Percentiles rank a stretch among this genome's conserved stretches.
phyloP scores from a whole-genome alignment of 2,888 invertebrate genomes.

The Sepioteuthis lessoniana region DNA sequence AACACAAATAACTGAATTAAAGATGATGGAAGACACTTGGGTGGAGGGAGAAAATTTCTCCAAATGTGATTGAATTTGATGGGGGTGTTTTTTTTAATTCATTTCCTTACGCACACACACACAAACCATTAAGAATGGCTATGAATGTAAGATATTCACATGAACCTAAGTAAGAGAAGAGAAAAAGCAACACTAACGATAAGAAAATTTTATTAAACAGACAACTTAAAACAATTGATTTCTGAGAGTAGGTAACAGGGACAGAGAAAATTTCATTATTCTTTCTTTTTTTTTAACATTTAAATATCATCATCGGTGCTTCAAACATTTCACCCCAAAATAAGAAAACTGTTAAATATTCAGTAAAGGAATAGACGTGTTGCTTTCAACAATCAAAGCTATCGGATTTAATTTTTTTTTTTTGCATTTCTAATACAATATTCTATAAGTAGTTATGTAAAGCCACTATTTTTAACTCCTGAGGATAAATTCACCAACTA shows the following conservation, averaged over 20 bases:
- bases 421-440: too few species aligned
- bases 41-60: not conserved
- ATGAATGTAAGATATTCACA: not conserved
- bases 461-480: too few species aligned
- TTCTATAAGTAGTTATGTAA: too few species aligned
- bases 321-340: too few species aligned
- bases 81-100: not conserved
- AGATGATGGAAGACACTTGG: not conserved
- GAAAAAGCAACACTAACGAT: not conserved
- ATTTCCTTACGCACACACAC: not conserved
- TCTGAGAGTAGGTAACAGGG: not conserved
- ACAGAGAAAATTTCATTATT: too few species aligned
- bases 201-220: not conserved
- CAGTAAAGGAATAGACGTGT: too few species aligned
- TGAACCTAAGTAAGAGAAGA: not conserved
- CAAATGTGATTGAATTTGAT: not conserved
- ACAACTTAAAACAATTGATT: not conserved
- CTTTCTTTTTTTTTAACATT: too few species aligned
- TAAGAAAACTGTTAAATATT: too few species aligned
- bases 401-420: too few species aligned
- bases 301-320: too few species aligned
- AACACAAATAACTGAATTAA: constrained; percentile 3
- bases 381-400: too few species aligned
- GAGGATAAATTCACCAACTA: too few species aligned
- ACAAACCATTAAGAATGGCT: not conserved